These are phyloP conservation scores for Atta cephalotes DNA, from an alignment of 1,140 invertebrate species.

Conservation along the genomic window DNA sequence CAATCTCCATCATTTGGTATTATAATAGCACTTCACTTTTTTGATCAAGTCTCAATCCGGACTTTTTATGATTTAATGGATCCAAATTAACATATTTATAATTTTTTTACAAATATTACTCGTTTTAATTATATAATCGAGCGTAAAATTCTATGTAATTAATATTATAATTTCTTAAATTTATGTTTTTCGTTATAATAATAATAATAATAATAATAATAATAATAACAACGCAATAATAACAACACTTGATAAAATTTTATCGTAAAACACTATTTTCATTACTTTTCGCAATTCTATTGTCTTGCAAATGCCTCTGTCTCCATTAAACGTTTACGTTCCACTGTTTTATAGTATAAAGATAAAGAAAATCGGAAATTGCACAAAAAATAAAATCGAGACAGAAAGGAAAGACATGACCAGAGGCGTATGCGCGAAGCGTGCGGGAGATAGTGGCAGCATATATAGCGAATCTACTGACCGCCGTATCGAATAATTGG, in stretches of 20 bases:
- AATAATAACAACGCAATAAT: neutral
- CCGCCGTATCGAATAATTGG: conserved; percentile 86
- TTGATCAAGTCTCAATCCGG: conserved; percentile 62
- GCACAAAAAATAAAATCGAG: conserved; percentile 62
- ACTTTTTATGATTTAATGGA: conserved; percentile 16
- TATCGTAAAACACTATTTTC: neutral
- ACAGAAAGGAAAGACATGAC: conserved; percentile 71
- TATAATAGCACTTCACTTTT: conserved; percentile 75
- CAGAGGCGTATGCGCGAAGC: conserved; percentile 81
- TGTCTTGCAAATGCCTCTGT: neutral
- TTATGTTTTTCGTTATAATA: neutral
- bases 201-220: neutral
- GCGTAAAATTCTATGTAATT: neutral
- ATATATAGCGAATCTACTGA: conserved; percentile 80
- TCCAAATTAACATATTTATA: conserved; percentile 47
- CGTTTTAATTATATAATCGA: conserved; percentile 28
- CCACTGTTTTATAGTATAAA: neutral
- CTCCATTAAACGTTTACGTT: neutral
- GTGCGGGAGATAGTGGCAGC: conserved; percentile 83
- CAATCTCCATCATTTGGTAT: conserved; percentile 77
- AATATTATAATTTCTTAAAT: neutral
- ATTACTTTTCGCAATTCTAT: neutral
- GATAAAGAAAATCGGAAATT: conserved; percentile 16
- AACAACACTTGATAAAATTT: neutral
- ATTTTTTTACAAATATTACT: conserved; percentile 31